Conservation (phyloP, 2,888 invertebrate species). For the Microctonus aethiopoides region DNA sequence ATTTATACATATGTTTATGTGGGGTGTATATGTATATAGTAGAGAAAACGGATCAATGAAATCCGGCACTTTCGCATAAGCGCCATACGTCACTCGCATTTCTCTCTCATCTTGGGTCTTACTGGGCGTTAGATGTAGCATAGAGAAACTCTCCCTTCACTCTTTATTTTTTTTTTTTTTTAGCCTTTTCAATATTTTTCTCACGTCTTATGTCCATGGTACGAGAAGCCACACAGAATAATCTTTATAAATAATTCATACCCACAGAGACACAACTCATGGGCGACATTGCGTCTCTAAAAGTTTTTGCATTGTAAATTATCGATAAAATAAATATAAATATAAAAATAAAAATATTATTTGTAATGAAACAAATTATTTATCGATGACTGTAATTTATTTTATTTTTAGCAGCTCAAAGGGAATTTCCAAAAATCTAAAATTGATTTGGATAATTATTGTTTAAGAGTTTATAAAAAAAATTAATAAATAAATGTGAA, state of each 20-base stretch:
- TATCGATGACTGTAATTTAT: too few relatives aligned
- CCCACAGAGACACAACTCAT: neutral
- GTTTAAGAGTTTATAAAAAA: constrained; percentile 40
- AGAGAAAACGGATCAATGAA: constrained; percentile 36
- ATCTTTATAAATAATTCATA: constrained; percentile 45
- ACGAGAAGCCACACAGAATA: constrained; percentile 36
- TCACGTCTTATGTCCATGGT: constrained; percentile 39
- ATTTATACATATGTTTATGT: neutral
- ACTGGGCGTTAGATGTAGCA: neutral
- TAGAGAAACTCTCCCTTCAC: neutral
- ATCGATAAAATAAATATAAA: neutral
- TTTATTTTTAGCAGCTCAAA: constrained; percentile 49
- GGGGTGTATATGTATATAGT: too few relatives aligned
- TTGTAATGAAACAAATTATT: too few relatives aligned
- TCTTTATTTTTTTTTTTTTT: neutral
- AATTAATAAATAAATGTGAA: too few relatives aligned
- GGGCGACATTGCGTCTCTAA: neutral
- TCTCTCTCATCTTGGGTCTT: constrained; percentile 7
- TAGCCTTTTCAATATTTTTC: constrained; percentile 37
- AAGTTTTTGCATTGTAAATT: neutral
- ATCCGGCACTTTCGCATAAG: constrained; percentile 39
- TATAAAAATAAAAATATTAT: neutral
- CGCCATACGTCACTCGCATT: constrained; percentile 37
- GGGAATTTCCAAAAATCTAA: constrained; percentile 45
- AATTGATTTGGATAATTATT: constrained; percentile 62